These are phyloP conservation scores for Cyphomyrus plagiostoma DNA, from an alignment of 2,113 vertebrate genomes.

Conservation along the genomic window DNA sequence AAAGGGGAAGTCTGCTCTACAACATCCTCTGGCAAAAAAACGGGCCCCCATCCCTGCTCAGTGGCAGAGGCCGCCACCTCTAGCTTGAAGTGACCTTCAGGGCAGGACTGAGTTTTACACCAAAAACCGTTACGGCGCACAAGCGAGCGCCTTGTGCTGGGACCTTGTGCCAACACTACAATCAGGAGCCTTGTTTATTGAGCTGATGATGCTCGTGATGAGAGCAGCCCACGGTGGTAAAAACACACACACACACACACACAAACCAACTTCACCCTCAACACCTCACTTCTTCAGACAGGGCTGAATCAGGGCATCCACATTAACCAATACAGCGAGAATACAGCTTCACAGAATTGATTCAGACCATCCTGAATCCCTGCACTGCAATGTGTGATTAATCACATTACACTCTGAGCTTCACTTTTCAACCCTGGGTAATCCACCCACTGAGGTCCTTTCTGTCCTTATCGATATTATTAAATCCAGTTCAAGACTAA, in stretches of 20 bases:
- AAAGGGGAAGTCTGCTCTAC: background rate
- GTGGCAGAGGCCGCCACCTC: background rate
- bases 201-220: background rate
- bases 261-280: background rate
- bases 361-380: background rate
- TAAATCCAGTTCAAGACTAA: background rate
- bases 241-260: constrained; percentile 14
- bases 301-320: background rate
- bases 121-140: background rate
- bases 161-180: background rate
- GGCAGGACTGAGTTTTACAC: background rate
- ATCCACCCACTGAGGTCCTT: background rate
- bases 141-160: background rate
- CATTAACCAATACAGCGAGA: background rate
- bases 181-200: background rate
- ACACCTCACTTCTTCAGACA: background rate
- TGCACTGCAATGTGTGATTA: background rate
- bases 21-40: background rate
- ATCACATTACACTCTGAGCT: background rate
- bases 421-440: background rate
- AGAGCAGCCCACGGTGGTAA: background rate
- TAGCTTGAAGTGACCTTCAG: background rate
- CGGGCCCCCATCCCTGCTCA: background rate
- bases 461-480: background rate
- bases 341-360: background rate